Evolutionary conservation across 2,797 vertebrate species (phyloP).

Genomic region (Malacoraja senta): DNA sequence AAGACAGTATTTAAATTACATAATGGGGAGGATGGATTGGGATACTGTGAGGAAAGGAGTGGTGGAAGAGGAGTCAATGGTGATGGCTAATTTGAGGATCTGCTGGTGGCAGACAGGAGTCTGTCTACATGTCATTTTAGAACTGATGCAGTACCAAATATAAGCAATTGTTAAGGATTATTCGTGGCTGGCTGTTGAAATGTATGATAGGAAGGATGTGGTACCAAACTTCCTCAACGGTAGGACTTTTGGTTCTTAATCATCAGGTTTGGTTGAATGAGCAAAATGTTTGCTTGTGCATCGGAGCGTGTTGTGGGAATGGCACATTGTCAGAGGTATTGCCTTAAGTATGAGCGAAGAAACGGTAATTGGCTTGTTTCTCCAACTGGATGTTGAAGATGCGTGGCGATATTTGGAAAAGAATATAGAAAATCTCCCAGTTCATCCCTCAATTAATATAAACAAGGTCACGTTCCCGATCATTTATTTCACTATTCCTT

Average conservation of each 20-base stretch:
- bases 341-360: background rate
- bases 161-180: background rate
- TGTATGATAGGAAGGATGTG: background rate
- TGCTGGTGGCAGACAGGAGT: background rate
- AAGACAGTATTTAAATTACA: background rate
- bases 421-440: background rate
- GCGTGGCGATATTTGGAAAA: background rate
- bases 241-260: background rate
- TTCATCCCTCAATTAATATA: background rate
- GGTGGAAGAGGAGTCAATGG: no score
- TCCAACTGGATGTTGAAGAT: background rate
- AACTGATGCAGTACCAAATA: background rate
- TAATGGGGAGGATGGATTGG: no score
- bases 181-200: background rate
- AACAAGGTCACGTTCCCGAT: background rate
- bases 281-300: background rate
- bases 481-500: conserved; percentile 2
- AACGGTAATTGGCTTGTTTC: background rate
- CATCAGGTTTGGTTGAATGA: background rate
- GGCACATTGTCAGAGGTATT: background rate
- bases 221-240: background rate
- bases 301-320: background rate
- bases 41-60: no score
- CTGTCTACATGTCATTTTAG: background rate
- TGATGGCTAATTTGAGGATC: no score